Evolutionary conservation across 2,888 invertebrate genomes (phyloP).

Genomic region (Amorpha juglandis): DNA sequence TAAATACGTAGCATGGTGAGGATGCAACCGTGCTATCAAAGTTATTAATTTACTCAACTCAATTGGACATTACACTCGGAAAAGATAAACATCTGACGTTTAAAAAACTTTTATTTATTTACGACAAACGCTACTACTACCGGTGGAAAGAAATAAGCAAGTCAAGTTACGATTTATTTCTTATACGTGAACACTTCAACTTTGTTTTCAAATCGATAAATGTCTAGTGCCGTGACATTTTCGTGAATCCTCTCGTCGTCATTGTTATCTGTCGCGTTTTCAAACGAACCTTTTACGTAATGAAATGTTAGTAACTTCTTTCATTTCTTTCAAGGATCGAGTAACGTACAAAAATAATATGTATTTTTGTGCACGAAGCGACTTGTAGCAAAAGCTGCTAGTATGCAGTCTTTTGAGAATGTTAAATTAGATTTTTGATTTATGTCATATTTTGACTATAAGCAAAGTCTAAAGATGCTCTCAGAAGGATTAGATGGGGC

Average conservation of each 20-base stretch:
- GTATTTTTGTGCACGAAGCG: not conserved
- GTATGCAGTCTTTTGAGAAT: not conserved
- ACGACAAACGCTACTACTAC: not conserved
- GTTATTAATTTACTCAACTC: slow-evolving; percentile 29
- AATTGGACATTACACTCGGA: slow-evolving; percentile 40
- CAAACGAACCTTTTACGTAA: not conserved
- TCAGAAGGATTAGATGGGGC: too few relatives aligned
- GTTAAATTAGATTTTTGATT: not conserved
- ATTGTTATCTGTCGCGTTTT: not conserved
- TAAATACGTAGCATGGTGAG: not conserved
- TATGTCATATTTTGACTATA: too few relatives aligned
- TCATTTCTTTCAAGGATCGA: not conserved
- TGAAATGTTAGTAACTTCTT: not conserved
- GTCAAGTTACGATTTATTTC: not conserved
- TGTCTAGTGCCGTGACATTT: not conserved
- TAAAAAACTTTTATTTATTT: slow-evolving; percentile 48
- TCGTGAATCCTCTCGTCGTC: not conserved
- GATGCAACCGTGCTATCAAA: slow-evolving; percentile 29
- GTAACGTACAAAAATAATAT: not conserved
- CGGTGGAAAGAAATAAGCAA: slow-evolving; percentile 12
- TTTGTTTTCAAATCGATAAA: not conserved
- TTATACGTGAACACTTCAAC: not conserved
- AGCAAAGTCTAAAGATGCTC: too few relatives aligned
- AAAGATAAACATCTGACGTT: slow-evolving; percentile 45
- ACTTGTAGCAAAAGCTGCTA: not conserved